phyloP scores from a whole-genome alignment of 92 coral and sea anemone species.

The Bergia puertoricense region DNA sequence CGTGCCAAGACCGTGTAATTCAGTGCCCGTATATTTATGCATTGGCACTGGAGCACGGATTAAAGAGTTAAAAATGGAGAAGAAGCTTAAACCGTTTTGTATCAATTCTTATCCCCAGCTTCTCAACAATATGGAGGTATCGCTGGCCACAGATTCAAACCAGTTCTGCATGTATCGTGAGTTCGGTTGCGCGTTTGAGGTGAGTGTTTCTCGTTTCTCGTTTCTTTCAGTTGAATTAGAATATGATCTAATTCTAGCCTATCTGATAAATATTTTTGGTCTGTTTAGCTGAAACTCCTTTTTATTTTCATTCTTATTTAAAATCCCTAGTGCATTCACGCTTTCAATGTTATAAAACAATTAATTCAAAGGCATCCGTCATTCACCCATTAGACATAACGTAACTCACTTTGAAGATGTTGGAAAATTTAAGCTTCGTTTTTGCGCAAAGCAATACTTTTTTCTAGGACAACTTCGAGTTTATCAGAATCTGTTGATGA shows the following conservation, averaged over 20 bases:
- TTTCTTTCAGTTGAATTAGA: neutral
- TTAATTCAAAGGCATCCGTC: no score
- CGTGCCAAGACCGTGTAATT: neutral
- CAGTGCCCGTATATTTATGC: no score
- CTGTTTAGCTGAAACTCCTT: neutral
- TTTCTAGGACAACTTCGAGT: neutral
- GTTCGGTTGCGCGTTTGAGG: slow-evolving; percentile 93
- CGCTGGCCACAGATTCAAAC: slow-evolving; percentile 58
- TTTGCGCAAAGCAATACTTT: neutral
- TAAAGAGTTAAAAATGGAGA: neutral
- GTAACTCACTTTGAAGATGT: neutral
- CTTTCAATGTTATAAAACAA: neutral
- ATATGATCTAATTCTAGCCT: neutral
- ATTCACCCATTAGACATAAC: neutral
- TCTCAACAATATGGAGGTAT: slow-evolving; percentile 68
- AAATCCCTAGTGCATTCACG: neutral
- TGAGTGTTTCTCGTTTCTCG: slow-evolving; percentile 25
- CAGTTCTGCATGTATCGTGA: slow-evolving; percentile 69
- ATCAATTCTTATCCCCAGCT: slow-evolving; percentile 51
- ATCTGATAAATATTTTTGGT: no score
- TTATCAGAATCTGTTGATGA: no score
- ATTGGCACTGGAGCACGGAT: neutral
- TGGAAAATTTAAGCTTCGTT: neutral
- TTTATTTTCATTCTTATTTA: neutral
- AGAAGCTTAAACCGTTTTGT: neutral